These are phyloP conservation scores for Diarsia dahlii DNA, from an alignment of 2,888 invertebrate genomes.

Conservation along the genomic window DNA sequence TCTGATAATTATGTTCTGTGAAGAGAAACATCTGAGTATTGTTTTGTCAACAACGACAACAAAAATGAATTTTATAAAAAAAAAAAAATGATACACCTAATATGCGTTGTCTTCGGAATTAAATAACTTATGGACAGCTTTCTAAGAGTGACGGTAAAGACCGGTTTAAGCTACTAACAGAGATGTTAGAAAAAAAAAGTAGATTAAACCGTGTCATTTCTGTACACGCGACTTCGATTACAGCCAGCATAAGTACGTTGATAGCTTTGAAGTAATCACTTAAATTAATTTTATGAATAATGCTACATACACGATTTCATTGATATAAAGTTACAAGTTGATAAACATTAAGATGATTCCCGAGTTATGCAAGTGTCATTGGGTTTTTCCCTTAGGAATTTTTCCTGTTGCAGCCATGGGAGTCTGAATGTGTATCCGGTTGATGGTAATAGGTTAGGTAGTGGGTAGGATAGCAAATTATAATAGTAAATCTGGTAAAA, in stretches of 20 bases:
- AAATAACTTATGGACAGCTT: conserved; percentile 13
- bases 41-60: not conserved
- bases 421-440: not conserved
- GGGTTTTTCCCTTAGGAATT: not conserved
- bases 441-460: not conserved
- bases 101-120: not conserved
- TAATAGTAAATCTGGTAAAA: no score
- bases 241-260: not conserved
- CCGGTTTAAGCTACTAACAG: conserved; percentile 30
- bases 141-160: conserved; percentile 19
- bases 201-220: conserved; percentile 31
- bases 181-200: conserved; percentile 26
- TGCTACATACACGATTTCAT: not conserved
- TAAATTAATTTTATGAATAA: no score
- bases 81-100: not conserved
- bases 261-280: not conserved
- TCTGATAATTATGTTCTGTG: not conserved
- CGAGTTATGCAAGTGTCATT: not conserved
- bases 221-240: conserved; percentile 28
- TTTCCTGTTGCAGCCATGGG: not conserved
- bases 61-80: not conserved
- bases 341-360: not conserved
- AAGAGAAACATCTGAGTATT: not conserved
- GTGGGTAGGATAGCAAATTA: no score
- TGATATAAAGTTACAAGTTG: not conserved